Evolutionary conservation across 2,797 vertebrate genomes (phyloP).

Genomic region (Takifugu rubripes): DNA sequence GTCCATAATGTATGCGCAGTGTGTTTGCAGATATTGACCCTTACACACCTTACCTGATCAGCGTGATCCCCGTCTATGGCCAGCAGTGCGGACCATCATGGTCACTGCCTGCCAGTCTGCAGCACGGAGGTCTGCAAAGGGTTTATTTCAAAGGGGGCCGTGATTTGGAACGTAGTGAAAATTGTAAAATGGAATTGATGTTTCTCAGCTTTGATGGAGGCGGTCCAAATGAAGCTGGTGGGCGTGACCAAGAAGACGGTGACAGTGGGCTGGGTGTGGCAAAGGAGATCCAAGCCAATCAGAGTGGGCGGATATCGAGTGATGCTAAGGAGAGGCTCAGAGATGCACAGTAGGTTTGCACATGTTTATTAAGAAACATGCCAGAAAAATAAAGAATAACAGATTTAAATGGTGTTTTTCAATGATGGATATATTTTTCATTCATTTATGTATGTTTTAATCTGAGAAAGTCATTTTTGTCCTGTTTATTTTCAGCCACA

Average conservation of each 20-base stretch:
- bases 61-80: constrained; percentile 40
- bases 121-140: constrained; percentile 52
- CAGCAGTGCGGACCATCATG: constrained; percentile 43
- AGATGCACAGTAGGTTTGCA: constrained; percentile 31
- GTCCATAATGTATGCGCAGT: not conserved
- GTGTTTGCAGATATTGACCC: constrained; percentile 39
- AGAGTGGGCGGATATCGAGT: constrained; percentile 47
- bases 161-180: too few species aligned
- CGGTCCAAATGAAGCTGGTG: constrained; percentile 17
- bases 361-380: not conserved
- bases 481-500: constrained; percentile 29
- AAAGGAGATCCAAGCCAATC: constrained; percentile 5
- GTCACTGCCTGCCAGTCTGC: constrained; percentile 49
- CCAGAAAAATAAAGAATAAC: not conserved
- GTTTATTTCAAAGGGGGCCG: too few species aligned
- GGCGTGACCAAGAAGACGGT: constrained; percentile 27
- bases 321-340: constrained; percentile 20
- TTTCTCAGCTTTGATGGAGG: constrained; percentile 55
- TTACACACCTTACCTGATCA: constrained; percentile 48
- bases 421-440: not conserved
- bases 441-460: not conserved
- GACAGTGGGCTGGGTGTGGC: constrained; percentile 52
- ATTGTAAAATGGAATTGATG: too few species aligned
- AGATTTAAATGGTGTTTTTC: not conserved
- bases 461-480: not conserved